Evolutionary conservation across 2,888 invertebrate genomes (phyloP).

Genomic region (Deroplatys truncata): DNA sequence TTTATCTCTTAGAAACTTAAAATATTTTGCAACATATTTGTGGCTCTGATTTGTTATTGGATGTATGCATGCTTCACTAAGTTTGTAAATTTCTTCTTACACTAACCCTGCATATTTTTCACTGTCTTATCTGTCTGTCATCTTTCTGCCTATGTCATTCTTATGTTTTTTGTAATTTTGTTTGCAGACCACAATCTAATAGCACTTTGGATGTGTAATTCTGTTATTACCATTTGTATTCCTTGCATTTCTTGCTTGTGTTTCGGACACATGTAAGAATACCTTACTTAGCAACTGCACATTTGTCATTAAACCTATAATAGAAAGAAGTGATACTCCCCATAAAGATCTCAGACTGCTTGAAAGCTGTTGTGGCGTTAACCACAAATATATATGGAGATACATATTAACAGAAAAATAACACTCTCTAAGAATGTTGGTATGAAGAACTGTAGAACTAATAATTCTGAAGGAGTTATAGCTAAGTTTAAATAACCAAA

Average conservation of each 20-base stretch:
- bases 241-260: conserved; percentile 7
- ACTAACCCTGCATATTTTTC: conserved; percentile 8
- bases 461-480: neutral
- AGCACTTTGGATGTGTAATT: conserved; percentile 1
- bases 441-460: neutral
- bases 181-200: conserved; percentile 8
- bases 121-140: conserved; percentile 9
- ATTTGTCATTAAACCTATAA: neutral
- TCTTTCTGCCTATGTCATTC: conserved; percentile 7
- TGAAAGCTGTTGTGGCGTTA: neutral
- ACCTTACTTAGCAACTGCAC: neutral
- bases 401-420: neutral
- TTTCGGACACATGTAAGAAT: conserved; percentile 6
- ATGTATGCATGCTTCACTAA: conserved; percentile 16
- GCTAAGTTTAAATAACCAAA: too few species aligned
- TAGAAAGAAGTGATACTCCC: neutral
- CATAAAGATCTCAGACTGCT: neutral
- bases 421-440: neutral
- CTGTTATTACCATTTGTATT: neutral
- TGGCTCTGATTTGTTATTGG: conserved; percentile 16
- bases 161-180: neutral
- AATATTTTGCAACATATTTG: conserved; percentile 11
- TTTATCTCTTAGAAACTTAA: neutral
- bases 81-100: neutral
- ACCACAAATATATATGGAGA: neutral